Conservation (phyloP, 2,113 vertebrate genomes). For the Spea bombifrons region DNA sequence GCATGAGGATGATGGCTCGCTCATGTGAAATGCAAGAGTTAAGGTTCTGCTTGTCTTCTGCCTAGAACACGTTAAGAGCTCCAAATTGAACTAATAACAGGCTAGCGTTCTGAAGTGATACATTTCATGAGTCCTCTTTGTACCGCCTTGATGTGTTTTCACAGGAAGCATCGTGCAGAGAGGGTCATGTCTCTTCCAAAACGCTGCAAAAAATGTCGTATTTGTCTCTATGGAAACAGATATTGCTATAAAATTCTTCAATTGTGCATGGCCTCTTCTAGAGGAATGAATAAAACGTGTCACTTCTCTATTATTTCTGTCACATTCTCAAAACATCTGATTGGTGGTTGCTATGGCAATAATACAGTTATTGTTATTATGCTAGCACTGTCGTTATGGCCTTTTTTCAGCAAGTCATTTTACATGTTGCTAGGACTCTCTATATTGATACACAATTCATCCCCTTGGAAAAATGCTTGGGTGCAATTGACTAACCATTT, state of each 20-base stretch:
- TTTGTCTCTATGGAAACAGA: slow-evolving; percentile 40
- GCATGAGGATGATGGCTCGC: too few relatives aligned
- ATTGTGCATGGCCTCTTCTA: slow-evolving; percentile 26
- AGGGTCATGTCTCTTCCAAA: slow-evolving; percentile 37
- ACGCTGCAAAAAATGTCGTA: slow-evolving; percentile 11
- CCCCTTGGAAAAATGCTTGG: background rate
- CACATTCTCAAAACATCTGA: background rate
- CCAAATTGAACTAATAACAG: background rate
- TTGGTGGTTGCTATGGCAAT: slow-evolving; percentile 40
- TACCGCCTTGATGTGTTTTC: background rate
- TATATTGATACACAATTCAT: background rate
- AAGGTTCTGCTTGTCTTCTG: background rate
- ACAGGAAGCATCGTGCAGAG: slow-evolving; percentile 13
- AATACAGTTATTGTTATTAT: slow-evolving; percentile 36
- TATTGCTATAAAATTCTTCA: slow-evolving; percentile 26
- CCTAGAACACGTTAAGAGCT: background rate
- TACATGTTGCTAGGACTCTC: background rate
- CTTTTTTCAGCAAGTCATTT: slow-evolving; percentile 35
- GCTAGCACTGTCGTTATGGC: slow-evolving; percentile 26
- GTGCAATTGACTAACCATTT: background rate
- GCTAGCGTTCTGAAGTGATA: background rate
- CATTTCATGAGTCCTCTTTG: slow-evolving; percentile 7
- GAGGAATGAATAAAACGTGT: slow-evolving; percentile 26
- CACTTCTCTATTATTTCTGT: slow-evolving; percentile 21
- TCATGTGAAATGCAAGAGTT: too few relatives aligned